Evolutionary conservation across 1,140 invertebrate species (phyloP).

Genomic region (Bombus impatiens): DNA sequence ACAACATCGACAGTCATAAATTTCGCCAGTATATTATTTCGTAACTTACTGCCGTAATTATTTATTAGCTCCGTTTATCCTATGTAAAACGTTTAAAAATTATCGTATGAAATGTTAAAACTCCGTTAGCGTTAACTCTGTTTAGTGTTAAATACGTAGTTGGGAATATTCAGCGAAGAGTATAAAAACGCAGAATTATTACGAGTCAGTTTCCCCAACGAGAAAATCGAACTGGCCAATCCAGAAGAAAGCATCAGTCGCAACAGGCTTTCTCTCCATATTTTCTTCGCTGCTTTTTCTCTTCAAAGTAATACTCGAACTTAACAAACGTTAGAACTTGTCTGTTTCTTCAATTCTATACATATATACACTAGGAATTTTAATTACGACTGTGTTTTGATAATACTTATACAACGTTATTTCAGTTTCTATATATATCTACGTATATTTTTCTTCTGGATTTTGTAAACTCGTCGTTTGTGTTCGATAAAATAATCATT

Average conservation of each 20-base stretch:
- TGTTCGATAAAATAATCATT: neutral
- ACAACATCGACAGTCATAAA: neutral
- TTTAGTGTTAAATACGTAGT: neutral
- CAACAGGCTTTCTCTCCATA: slow-evolving; percentile 41
- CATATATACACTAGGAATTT: too few species aligned
- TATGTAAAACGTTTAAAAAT: neutral
- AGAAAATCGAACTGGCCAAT: slow-evolving; percentile 37
- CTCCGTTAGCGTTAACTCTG: neutral
- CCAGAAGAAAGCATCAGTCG: slow-evolving; percentile 35
- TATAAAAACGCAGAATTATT: neutral
- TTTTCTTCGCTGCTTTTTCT: slow-evolving; percentile 24
- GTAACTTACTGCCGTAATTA: neutral
- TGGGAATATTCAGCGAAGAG: neutral
- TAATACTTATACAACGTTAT: neutral
- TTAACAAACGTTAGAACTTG: neutral
- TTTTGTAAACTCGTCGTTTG: neutral
- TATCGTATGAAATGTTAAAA: neutral
- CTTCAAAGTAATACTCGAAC: neutral
- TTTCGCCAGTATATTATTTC: neutral
- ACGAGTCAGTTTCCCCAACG: slow-evolving; percentile 4
- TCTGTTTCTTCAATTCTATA: neutral
- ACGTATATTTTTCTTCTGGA: neutral
- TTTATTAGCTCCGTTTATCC: neutral
- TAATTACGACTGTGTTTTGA: too few species aligned
- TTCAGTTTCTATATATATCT: neutral